Evolutionary conservation across 2,797 vertebrate genomes (phyloP), one percentile per base, ranked within the genome.

Genomic region (Lithobates pipiens): DNA sequence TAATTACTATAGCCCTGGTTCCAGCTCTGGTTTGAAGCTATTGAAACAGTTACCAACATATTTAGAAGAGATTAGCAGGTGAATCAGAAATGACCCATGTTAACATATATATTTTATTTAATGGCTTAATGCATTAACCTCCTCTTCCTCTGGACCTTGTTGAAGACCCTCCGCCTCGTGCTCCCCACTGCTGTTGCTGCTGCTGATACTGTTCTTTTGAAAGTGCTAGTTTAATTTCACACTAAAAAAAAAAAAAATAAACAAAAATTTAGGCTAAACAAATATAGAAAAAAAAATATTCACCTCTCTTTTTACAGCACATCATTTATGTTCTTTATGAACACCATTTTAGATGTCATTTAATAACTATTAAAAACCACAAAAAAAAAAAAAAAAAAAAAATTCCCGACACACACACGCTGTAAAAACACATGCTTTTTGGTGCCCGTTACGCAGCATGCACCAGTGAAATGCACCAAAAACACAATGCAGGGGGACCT

Each of bases 161-260:
- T 0, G 95, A 92, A 92, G 97, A 99, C 71, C 95, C 94, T 11
- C 97, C 98, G 93, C 97, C 94, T 88, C 97, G 95, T 69, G 96
- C 97, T 88, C 98, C 98, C 95, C 98, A 98, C 92, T 99, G 94
- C 68, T 96, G 98, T 91, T 98, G 97, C 88, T 99, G 98, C 92
- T 99, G 98, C 92, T 99, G 98, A 91, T 99, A 99, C 94, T 99
- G 97, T 57, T 99, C 98, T 93, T 99, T 99, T 15, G 98, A 99
- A 97, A 99, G 98, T 7, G 98, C 98, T 91, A 98, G 97, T 93
- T 99, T 99, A 83, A 99, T 96, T 95, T 99, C 98, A 95, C 98
- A 99, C 98, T 99, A 87, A 0, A 79, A 10, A 70, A 50, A 70
- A 3, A 77, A 42, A 25, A 61, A 74, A 34, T 32, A 21, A 13